Percentiles rank a stretch among this genome's conserved stretches.
These are phyloP conservation scores for Anthoscopus minutus DNA, from an alignment of 2,113 vertebrate species.

Conservation along the genomic window DNA sequence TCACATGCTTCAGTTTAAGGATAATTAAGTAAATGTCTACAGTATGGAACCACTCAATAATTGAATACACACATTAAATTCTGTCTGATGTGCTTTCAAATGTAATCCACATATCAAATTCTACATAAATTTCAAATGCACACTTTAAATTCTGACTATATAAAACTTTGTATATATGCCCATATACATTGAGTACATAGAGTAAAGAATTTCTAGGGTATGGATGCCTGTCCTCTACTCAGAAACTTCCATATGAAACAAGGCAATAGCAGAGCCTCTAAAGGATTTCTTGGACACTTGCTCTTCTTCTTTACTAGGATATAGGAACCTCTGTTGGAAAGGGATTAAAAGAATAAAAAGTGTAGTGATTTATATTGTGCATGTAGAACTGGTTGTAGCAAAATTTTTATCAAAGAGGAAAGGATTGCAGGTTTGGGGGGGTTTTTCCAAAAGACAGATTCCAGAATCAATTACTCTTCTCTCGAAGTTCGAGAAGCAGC, in stretches of 20 bases:
- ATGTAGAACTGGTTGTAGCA: not conserved
- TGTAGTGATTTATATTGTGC: not conserved
- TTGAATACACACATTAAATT: not conserved
- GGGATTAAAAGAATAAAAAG: not conserved
- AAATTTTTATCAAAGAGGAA: not conserved
- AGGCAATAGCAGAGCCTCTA: not conserved
- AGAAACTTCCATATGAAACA: not conserved
- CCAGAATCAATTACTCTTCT: constrained; percentile 13
- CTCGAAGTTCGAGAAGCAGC: not conserved
- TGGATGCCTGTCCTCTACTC: not conserved
- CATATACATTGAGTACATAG: not conserved
- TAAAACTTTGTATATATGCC: not conserved
- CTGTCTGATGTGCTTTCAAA: not conserved
- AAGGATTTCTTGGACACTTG: not conserved
- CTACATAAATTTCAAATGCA: not conserved
- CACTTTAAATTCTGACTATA: not conserved
- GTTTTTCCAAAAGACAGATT: not conserved
- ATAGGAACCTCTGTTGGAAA: not conserved
- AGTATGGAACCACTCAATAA: not conserved
- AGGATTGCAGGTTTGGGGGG: not conserved
- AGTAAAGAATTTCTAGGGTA: not conserved
- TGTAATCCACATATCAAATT: not conserved
- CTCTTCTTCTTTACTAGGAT: not conserved
- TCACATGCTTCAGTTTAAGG: not conserved
- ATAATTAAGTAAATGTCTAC: not conserved